A percentile compares a stretch with the other conserved stretches of the same genome.
phyloP scores from a whole-genome alignment of 2,113 vertebrate species.

The Nibea albiflora region DNA sequence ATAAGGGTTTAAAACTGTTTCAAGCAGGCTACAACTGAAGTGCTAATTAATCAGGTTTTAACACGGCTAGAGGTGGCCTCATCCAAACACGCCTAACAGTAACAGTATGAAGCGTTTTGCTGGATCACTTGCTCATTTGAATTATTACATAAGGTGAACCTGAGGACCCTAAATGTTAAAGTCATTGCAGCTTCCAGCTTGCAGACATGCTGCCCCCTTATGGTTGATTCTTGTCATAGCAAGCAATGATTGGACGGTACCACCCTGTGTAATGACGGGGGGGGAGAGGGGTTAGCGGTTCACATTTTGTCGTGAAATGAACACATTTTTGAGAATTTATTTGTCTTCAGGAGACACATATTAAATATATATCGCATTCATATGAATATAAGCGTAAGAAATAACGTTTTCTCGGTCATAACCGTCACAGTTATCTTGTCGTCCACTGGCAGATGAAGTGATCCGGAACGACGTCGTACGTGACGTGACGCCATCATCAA shows the following conservation, averaged over 20 bases:
- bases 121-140: slow-evolving; percentile 7
- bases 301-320: neutral
- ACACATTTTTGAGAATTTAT: accelerated
- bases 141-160: slow-evolving; percentile 20
- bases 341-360: neutral
- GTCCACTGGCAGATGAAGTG: neutral
- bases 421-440: neutral
- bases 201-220: slow-evolving; percentile 16
- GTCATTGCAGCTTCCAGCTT: neutral
- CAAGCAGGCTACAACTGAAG: neutral
- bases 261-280: neutral
- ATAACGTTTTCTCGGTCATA: neutral
- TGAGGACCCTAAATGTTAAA: neutral
- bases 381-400: accelerated
- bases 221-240: slow-evolving; percentile 11
- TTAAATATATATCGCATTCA: neutral
- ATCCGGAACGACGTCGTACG: slow-evolving; percentile 32
- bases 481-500: slow-evolving; percentile 56
- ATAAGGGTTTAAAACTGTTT: neutral
- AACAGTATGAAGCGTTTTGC: neutral
- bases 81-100: neutral
- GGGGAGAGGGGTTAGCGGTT: neutral
- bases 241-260: slow-evolving; percentile 30
- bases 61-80: neutral
- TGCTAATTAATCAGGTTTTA: neutral